Evolutionary conservation across 2,797 vertebrate genomes (phyloP).

Genomic region (Taenioides sp.): DNA sequence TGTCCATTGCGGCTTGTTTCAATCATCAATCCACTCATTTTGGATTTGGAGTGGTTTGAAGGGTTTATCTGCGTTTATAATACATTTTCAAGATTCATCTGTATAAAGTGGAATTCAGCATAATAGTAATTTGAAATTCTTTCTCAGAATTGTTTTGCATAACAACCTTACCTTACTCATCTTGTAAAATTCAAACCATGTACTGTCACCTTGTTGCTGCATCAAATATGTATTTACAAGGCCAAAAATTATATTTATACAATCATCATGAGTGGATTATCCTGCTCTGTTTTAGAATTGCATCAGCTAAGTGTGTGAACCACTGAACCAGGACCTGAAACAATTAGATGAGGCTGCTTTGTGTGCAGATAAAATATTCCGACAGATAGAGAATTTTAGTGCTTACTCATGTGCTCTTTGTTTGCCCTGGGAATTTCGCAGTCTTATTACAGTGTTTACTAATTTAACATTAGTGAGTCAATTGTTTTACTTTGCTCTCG

Average conservation of each 20-base stretch:
- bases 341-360: conserved; percentile 8
- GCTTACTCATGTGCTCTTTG: conserved; percentile 27
- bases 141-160: neutral
- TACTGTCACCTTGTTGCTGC: neutral
- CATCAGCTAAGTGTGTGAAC: conserved; percentile 4
- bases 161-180: neutral
- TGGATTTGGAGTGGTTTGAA: too few relatives aligned
- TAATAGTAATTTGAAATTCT: too few relatives aligned
- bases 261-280: conserved; percentile 7
- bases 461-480: conserved; percentile 53
- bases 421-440: conserved; percentile 43
- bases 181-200: neutral
- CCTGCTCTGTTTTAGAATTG: conserved; percentile 7
- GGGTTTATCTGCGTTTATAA: too few relatives aligned
- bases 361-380: conserved; percentile 14
- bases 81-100: too few relatives aligned
- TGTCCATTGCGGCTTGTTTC: too few relatives aligned
- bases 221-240: neutral
- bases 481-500: conserved; percentile 27
- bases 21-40: too few relatives aligned
- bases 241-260: neutral
- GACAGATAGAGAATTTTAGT: conserved; percentile 14
- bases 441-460: conserved; percentile 47
- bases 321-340: conserved; percentile 13
- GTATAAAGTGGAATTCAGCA: too few relatives aligned